Evolutionary conservation across 2,797 vertebrate species (phyloP).

Genomic region (Myotis myotis): DNA sequence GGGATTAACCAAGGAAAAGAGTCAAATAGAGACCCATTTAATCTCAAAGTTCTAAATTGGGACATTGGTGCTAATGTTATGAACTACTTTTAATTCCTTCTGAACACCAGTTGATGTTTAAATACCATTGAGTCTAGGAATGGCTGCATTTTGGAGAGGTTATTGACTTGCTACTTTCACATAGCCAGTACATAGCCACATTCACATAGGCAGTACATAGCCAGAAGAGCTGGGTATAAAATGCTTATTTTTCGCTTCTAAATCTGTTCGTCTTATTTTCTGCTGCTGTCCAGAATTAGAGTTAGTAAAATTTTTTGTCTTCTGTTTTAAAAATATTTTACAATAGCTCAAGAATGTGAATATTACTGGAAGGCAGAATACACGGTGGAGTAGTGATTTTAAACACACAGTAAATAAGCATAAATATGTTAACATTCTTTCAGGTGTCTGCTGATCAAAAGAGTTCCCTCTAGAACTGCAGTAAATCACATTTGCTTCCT

Average conservation of each 20-base stretch:
- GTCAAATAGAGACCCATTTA: neutral
- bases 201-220: neutral
- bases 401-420: neutral
- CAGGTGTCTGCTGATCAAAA: neutral
- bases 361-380: neutral
- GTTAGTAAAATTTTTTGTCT: neutral
- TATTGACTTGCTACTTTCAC: neutral
- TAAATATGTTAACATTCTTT: neutral
- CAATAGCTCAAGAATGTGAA: conserved; percentile 19
- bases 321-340: neutral
- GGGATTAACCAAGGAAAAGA: neutral
- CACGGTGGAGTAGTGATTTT: neutral
- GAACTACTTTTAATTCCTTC: neutral
- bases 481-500: neutral
- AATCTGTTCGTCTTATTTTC: neutral
- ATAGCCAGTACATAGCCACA: neutral
- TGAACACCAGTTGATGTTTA: neutral
- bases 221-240: neutral
- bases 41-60: neutral
- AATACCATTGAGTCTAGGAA: neutral
- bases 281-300: neutral
- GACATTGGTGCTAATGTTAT: neutral
- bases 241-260: neutral
- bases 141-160: neutral
- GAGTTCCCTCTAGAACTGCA: neutral